Evolutionary conservation across 92 coral and sea anemone genomes (phyloP).

Genomic region (Palythoa grandis): DNA sequence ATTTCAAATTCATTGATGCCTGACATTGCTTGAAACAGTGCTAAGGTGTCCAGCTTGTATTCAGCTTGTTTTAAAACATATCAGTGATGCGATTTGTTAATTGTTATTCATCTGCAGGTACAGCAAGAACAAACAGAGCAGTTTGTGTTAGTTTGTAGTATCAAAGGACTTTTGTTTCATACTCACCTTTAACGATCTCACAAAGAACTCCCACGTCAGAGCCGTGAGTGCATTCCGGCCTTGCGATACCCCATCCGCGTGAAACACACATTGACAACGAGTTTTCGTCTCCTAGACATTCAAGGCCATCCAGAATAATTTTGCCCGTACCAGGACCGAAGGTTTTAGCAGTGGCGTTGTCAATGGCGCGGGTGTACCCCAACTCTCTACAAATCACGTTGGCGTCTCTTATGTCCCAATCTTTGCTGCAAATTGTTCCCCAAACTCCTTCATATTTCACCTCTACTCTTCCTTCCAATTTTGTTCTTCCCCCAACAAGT

Average conservation of each 20-base stretch:
- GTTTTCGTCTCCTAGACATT: conserved; percentile 12
- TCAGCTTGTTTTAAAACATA: too few species aligned
- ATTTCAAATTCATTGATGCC: too few species aligned
- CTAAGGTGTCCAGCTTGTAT: too few species aligned
- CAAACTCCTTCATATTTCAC: conserved; percentile 28
- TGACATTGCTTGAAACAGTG: too few species aligned
- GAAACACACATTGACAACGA: conserved; percentile 18
- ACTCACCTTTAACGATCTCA: conserved; percentile 18
- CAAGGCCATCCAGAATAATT: conserved; percentile 19
- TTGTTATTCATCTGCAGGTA: too few species aligned
- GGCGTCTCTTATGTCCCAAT: conserved; percentile 32
- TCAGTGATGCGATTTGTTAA: too few species aligned
- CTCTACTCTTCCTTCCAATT: conserved; percentile 37
- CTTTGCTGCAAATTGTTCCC: conserved; percentile 43
- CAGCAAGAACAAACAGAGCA: too few species aligned
- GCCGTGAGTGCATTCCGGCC: conserved; percentile 19
- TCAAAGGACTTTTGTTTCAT: too few species aligned
- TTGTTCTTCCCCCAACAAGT: conserved; percentile 37
- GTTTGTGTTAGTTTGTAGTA: too few species aligned
- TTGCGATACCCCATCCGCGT: conserved; percentile 28
- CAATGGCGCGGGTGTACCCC: conserved; percentile 35
- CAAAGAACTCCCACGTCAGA: conserved; percentile 28
- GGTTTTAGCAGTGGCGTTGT: conserved; percentile 31
- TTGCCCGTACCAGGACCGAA: conserved; percentile 34
- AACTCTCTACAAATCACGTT: conserved; percentile 28